A percentile compares a stretch with the other conserved stretches of the same genome.
Evolutionary conservation across 2,888 invertebrate genomes (phyloP).

Genomic region (Amaurobius ferox): DNA sequence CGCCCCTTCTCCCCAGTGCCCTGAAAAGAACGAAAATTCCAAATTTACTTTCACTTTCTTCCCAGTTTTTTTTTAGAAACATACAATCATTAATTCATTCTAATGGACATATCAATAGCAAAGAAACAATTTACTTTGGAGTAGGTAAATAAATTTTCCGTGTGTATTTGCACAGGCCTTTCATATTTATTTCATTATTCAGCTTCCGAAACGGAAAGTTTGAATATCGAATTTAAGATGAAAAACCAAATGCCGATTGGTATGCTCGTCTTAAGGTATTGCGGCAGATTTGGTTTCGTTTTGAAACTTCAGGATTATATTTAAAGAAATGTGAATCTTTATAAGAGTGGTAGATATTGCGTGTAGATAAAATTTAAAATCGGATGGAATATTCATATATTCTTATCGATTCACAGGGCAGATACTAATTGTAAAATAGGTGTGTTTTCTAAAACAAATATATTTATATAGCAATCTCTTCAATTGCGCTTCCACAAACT

Average conservation of each 20-base stretch:
- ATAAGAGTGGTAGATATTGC: too few species aligned
- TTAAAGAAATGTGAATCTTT: too few species aligned
- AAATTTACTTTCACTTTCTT: conserved; percentile 55
- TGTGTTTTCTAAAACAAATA: too few species aligned
- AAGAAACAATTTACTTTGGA: conserved; percentile 54
- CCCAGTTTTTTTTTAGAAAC: conserved; percentile 39
- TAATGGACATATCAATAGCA: conserved; percentile 48
- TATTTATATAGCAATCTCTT: too few species aligned
- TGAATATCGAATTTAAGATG: neutral
- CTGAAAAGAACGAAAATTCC: conserved; percentile 26
- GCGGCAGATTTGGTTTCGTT: too few species aligned
- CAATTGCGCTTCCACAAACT: too few species aligned
- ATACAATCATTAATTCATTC: conserved; percentile 64
- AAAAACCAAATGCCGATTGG: neutral
- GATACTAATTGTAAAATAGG: too few species aligned
- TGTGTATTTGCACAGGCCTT: neutral
- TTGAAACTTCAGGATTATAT: too few species aligned
- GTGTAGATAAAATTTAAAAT: too few species aligned
- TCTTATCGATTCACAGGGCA: too few species aligned
- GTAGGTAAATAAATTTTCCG: neutral
- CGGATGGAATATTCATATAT: too few species aligned
- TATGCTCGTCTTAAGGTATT: too few species aligned
- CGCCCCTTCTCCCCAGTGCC: neutral
- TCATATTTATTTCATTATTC: neutral
- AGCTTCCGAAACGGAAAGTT: neutral